A percentile compares a stretch with the other conserved stretches of the same genome.
Conservation (phyloP, 1,140 invertebrate genomes). For the Meloidogyne hapla region DNA sequence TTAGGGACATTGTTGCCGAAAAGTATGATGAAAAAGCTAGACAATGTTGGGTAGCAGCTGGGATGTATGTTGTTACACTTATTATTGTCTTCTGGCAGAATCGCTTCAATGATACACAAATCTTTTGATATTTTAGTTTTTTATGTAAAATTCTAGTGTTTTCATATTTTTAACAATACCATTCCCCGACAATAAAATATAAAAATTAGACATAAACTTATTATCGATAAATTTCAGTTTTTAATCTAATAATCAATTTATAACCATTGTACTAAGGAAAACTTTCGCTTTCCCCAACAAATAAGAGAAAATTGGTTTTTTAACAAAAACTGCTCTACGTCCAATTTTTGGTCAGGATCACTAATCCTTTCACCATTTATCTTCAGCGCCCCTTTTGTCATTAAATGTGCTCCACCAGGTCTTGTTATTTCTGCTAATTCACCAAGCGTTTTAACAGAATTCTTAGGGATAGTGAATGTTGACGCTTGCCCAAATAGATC, state of each 20-base stretch:
- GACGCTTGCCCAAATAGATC: slow-evolving; percentile 42
- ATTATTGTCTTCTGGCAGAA: slow-evolving; percentile 64
- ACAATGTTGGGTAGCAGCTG: slow-evolving; percentile 64
- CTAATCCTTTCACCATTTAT: slow-evolving; percentile 49
- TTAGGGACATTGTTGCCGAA: slow-evolving; percentile 25
- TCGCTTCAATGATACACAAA: slow-evolving; percentile 50
- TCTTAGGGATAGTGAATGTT: slow-evolving; percentile 30
- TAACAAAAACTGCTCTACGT: slow-evolving; percentile 27
- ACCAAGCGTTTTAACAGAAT: slow-evolving; percentile 42
- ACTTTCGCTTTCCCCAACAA: slow-evolving; percentile 54
- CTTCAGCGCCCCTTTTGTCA: slow-evolving; percentile 48
- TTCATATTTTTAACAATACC: slow-evolving; percentile 1
- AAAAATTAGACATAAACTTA: background rate
- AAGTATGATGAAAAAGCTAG: slow-evolving; percentile 59
- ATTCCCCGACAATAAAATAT: background rate
- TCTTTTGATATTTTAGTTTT: slow-evolving; percentile 44
- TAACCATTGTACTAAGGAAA: slow-evolving; percentile 49
- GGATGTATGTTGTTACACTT: slow-evolving; percentile 60
- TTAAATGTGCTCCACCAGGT: slow-evolving; percentile 34
- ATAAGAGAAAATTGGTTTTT: slow-evolving; percentile 42
- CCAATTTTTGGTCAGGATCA: slow-evolving; percentile 39
- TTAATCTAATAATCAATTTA: slow-evolving; percentile 18
- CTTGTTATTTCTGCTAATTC: slow-evolving; percentile 48
- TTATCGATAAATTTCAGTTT: background rate
- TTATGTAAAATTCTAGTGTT: slow-evolving; percentile 11